Conservation (phyloP, 2,797 vertebrate species). For the Liparis tanakae region DNA sequence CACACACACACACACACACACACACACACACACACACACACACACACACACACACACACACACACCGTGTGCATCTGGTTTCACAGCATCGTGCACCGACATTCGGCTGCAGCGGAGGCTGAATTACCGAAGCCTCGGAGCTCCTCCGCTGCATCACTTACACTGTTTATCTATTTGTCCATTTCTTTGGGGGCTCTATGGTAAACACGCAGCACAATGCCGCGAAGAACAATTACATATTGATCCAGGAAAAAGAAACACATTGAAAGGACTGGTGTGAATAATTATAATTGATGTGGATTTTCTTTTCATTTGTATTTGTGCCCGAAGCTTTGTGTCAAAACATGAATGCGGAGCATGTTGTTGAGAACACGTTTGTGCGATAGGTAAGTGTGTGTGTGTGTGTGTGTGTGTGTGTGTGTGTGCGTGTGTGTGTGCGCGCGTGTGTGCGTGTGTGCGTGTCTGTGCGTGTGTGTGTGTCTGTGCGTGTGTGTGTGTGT, state of each 20-base stretch:
- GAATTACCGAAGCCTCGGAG: constrained; percentile 58
- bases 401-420: not conserved
- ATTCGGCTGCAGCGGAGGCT: constrained; percentile 16
- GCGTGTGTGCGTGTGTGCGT: not conserved
- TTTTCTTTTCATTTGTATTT: not conserved
- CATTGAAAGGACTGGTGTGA: constrained; percentile 39
- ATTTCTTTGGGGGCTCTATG: constrained; percentile 59
- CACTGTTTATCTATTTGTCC: constrained; percentile 31
- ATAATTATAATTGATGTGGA: constrained; percentile 63
- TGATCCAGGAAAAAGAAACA: constrained; percentile 60
- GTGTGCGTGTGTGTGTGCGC: no score
- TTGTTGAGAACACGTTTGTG: constrained; percentile 20
- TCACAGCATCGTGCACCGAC: constrained; percentile 36
- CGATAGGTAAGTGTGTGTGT: constrained; percentile 10
- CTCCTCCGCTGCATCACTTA: constrained; percentile 33
- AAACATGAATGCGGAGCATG: constrained; percentile 22
- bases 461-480: constrained; percentile 9
- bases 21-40: no score
- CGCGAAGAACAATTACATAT: constrained; percentile 67
- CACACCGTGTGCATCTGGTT: not conserved
- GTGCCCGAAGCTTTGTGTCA: constrained; percentile 23
- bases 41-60: no score
- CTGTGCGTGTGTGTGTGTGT: constrained; percentile 17
- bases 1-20: no score
- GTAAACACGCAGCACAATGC: constrained; percentile 27